Base-by-base conservation (phyloP, 2,888 invertebrate species). In the Seira sanloemensis region DNA sequence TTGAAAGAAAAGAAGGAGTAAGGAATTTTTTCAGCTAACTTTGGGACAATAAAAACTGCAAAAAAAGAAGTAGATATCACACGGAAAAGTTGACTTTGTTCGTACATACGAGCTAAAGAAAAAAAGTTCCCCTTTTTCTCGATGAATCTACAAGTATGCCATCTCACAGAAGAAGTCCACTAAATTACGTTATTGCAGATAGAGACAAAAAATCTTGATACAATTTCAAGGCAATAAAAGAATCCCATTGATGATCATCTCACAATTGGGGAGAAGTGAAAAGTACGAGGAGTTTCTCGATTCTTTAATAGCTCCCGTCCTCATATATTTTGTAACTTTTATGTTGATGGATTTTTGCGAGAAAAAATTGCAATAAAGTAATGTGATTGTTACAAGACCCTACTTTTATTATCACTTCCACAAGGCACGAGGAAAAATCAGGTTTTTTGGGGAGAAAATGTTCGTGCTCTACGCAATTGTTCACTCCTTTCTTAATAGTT, bases 21-120 rank as follows among this genome's bases (percentile, higher is more conserved):
- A n/a, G 4, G 46, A 75, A 65, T 58, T 27, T 62, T 62, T 74
- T 66, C 37, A 65, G 37, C 12, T 12, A 37, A 37, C 37, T 37
- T 37, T 37, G 37, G 37, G 37, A 37, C 37, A 37, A 37, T 37
- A 37, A 37, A 37, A 37, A 37, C 37, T 37, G 7, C 37, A 37
- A 37, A 37, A 12, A 37, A n/a, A n/a, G n/a, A n/a, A n/a, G 37
- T 37, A 37, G 5, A 37, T 12, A 12, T 12, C 37, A 12, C 37
- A 37, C n/a, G 37, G 12, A 37, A 37, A 37, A 37, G 37, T 37
- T 5, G 37, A 37, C 7, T n/a, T 37, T 37, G 37, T 37, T 37
- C 37, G 37, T 37, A 37, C 5, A 12, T 37, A 37, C 37, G 37
- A 37, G 37, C n/a, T n/a, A 37, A 37, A 9, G 37, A 5, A 12